Percentiles rank a stretch among this genome's conserved stretches.
Evolutionary conservation across 1,140 invertebrate species (phyloP).

Genomic region (Druon quercuslanigerum): DNA sequence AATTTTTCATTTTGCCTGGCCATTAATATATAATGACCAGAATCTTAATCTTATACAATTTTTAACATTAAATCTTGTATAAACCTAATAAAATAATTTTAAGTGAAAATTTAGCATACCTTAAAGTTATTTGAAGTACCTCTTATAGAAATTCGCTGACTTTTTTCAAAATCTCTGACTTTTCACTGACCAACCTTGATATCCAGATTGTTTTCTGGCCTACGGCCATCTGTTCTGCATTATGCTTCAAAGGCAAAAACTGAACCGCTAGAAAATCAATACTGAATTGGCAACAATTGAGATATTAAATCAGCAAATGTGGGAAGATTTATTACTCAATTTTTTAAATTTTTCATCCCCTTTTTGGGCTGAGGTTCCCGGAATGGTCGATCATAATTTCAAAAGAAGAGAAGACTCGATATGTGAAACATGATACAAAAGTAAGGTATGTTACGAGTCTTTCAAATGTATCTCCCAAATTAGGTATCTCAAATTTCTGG

Average conservation of each 20-base stretch:
- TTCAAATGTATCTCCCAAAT: not conserved
- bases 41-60: too few relatives aligned
- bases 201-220: too few relatives aligned
- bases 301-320: slow-evolving; percentile 15
- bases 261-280: not conserved
- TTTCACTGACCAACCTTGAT: too few relatives aligned
- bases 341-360: not conserved
- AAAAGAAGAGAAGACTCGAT: slow-evolving; percentile 16
- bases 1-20: too few relatives aligned
- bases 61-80: too few relatives aligned
- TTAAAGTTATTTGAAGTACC: too few relatives aligned
- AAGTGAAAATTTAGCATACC: too few relatives aligned
- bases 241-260: not conserved
- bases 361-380: not conserved
- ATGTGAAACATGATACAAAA: slow-evolving; percentile 6
- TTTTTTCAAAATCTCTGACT: too few relatives aligned
- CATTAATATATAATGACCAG: too few relatives aligned
- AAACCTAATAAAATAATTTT: too few relatives aligned
- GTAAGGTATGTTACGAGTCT: not conserved
- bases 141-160: too few relatives aligned
- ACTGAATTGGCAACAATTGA: slow-evolving; percentile 2
- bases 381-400: not conserved
- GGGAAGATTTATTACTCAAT: slow-evolving; percentile 3
- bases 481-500: too few relatives aligned
- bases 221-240: not conserved